Conservation (phyloP, 2,797 vertebrate species). For the Falco concolor region DNA sequence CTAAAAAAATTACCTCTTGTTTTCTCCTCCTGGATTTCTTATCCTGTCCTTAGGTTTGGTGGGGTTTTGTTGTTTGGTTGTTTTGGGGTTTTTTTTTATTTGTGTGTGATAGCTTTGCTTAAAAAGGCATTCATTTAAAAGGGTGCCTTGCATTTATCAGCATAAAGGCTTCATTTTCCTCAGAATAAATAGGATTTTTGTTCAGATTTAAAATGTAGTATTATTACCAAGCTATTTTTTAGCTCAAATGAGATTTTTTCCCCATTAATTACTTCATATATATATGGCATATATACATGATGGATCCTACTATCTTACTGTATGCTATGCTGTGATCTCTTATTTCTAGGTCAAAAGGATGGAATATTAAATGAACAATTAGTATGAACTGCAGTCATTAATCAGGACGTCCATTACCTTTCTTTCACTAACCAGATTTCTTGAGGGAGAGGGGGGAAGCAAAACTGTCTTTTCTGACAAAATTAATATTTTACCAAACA, state of each 20-base stretch:
- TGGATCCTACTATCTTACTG: neutral
- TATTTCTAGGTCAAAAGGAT: neutral
- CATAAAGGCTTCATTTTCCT: neutral
- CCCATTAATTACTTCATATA: neutral
- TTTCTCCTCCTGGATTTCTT: neutral
- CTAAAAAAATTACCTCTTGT: neutral
- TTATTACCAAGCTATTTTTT: neutral
- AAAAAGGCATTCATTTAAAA: neutral
- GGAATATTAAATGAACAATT: neutral
- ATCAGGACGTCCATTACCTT: neutral
- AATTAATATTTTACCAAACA: neutral
- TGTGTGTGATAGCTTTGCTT: neutral
- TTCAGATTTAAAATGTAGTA: neutral
- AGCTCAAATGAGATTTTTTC: neutral
- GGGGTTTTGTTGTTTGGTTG: neutral
- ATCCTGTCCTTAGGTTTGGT: neutral
- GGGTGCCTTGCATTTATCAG: neutral
- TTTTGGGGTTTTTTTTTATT: no score
- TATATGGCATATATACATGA: neutral
- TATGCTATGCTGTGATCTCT: neutral
- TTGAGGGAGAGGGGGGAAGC: rapidly evolving
- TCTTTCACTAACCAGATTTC: neutral
- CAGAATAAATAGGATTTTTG: neutral
- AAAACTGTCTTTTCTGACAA: neutral
- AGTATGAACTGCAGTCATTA: neutral